Evolutionary conservation across 2,797 vertebrate genomes (phyloP).

Genomic region (Phoeniculus purpureus): DNA sequence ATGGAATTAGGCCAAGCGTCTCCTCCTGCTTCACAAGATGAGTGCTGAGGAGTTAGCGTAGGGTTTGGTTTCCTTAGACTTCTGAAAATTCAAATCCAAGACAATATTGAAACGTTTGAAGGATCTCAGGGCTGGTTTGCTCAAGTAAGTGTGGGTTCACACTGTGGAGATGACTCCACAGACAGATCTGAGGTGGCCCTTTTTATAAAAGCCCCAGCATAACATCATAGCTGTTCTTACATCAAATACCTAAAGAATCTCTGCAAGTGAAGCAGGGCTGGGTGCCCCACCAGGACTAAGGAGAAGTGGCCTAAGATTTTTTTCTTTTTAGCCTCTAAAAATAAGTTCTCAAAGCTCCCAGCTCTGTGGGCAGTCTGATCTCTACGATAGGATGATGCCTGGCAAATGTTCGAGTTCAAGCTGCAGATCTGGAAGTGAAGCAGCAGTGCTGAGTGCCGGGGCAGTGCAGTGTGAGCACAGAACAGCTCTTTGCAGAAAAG

Average conservation of each 20-base stretch:
- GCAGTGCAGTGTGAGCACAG: neutral
- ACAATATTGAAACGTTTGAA: neutral
- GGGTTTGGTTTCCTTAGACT: neutral
- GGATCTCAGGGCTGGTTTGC: neutral
- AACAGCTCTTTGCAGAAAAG: neutral
- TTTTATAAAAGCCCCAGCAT: neutral
- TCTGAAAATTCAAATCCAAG: neutral
- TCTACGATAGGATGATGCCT: neutral
- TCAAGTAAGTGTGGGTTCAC: neutral
- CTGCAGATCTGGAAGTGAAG: neutral
- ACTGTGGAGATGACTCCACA: neutral
- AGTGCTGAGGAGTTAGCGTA: neutral
- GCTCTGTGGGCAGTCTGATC: neutral
- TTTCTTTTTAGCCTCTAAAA: neutral
- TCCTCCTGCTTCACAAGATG: neutral
- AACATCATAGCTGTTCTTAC: neutral
- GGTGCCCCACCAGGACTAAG: neutral
- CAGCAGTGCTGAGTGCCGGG: neutral
- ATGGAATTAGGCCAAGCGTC: neutral
- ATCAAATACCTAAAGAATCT: neutral
- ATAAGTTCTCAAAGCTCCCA: neutral
- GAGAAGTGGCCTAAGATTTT: neutral
- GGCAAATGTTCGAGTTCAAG: neutral
- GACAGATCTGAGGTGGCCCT: neutral
- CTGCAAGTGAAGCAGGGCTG: neutral